phyloP scores from a whole-genome alignment of 2,797 vertebrate species.

The Schizopygopsis malacanthus region DNA sequence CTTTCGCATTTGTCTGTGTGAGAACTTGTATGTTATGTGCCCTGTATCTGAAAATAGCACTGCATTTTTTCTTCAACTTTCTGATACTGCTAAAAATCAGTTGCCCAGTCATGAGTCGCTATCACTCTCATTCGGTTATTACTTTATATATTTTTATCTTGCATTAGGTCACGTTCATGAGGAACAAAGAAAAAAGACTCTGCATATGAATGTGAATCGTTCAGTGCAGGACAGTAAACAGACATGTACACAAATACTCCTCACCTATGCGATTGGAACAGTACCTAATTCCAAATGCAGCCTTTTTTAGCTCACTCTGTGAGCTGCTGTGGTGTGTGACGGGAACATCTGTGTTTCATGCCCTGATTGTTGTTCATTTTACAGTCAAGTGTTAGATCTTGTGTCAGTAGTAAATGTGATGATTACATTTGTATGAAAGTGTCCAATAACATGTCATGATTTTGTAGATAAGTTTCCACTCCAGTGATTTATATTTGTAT shows the following conservation, averaged over 20 bases:
- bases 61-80: slow-evolving; percentile 9
- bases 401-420: neutral
- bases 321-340: neutral
- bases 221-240: neutral
- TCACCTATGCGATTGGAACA: neutral
- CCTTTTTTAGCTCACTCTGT: slow-evolving; percentile 1
- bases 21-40: slow-evolving; percentile 23
- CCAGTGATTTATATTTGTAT: slow-evolving; percentile 46
- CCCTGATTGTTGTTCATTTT: neutral
- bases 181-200: neutral
- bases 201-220: neutral
- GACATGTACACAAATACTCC: neutral
- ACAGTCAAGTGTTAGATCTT: neutral
- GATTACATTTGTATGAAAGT: neutral
- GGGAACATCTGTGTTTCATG: neutral
- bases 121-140: neutral
- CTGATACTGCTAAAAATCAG: neutral
- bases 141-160: slow-evolving; percentile 26
- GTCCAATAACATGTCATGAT: neutral
- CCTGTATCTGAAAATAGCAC: slow-evolving; percentile 12
- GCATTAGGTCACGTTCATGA: slow-evolving; percentile 4
- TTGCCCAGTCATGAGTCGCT: slow-evolving; percentile 16
- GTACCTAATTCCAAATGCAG: neutral
- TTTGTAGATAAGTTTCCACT: slow-evolving; percentile 15
- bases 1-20: slow-evolving; percentile 6